A percentile compares a stretch with the other conserved stretches of the same genome.
phyloP scores from a whole-genome alignment of 2,113 vertebrate species.

The Aegotheles bennettii region DNA sequence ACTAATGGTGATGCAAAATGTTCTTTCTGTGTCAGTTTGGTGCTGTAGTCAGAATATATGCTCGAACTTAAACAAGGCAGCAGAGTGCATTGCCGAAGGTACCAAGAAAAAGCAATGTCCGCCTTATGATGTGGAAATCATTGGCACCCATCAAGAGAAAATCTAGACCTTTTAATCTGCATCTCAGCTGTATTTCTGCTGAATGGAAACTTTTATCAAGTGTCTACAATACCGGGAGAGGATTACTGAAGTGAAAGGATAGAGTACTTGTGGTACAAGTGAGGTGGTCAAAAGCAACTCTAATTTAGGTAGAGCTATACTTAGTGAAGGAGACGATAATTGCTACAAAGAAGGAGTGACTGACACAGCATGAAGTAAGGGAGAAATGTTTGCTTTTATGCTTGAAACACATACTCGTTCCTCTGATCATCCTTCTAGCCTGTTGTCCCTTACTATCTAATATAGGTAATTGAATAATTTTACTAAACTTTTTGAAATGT shows the following conservation, averaged over 20 bases:
- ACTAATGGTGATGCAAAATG: not conserved
- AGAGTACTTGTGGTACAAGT: not conserved
- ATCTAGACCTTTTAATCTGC: not conserved
- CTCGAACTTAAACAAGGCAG: not conserved
- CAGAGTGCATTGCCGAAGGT: not conserved
- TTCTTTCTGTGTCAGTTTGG: not conserved
- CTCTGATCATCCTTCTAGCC: not conserved
- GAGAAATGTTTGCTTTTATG: not conserved
- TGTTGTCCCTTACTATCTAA: not conserved
- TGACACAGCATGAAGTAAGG: not conserved
- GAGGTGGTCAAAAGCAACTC: not conserved
- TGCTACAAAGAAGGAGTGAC: not conserved
- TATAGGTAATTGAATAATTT: not conserved
- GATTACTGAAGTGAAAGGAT: not conserved
- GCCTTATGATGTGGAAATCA: not conserved
- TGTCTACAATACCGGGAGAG: not conserved
- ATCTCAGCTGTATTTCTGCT: not conserved
- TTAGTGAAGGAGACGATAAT: not conserved
- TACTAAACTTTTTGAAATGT: not conserved
- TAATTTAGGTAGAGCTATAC: not conserved
- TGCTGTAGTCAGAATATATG: not conserved
- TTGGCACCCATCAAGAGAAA: not conserved
- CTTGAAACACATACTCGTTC: not conserved
- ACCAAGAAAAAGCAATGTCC: not conserved
- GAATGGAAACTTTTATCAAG: not conserved